phyloP scores from a whole-genome alignment of 2,113 vertebrate species.

The Sisor rabdophorus region DNA sequence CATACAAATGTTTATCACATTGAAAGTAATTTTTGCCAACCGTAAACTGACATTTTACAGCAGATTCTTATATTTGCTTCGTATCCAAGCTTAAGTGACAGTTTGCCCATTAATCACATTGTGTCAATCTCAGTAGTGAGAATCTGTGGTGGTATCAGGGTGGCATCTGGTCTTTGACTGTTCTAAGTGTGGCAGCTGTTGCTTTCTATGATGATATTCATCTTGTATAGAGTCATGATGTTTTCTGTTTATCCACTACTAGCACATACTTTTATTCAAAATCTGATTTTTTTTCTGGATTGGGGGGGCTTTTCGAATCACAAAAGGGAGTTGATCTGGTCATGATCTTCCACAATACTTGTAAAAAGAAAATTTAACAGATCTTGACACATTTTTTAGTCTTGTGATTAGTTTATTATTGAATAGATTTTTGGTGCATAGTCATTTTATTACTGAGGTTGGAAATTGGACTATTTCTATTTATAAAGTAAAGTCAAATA shows the following conservation, averaged over 20 bases:
- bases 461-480: neutral
- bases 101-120: slow-evolving; percentile 5
- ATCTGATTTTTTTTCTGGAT: neutral
- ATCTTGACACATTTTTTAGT: too few species aligned
- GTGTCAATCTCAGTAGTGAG: slow-evolving; percentile 27
- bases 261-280: slow-evolving; percentile 23
- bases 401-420: neutral
- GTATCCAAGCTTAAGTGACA: slow-evolving; percentile 6
- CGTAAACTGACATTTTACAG: slow-evolving; percentile 1
- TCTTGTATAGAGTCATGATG: slow-evolving; percentile 43
- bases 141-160: slow-evolving; percentile 32
- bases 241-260: slow-evolving; percentile 30
- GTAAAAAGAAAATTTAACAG: neutral
- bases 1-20: neutral
- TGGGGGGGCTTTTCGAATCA: too few species aligned
- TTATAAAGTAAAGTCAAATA: neutral
- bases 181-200: slow-evolving; percentile 50
- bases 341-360: too few species aligned
- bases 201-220: slow-evolving; percentile 43
- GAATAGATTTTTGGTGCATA: neutral
- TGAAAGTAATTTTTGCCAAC: neutral
- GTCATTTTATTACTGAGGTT: neutral
- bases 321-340: too few species aligned
- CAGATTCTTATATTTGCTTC: slow-evolving; percentile 9
- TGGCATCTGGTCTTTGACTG: slow-evolving; percentile 47